Evolutionary conservation across 2,113 vertebrate species (phyloP).

Genomic region (Jacana jacana): DNA sequence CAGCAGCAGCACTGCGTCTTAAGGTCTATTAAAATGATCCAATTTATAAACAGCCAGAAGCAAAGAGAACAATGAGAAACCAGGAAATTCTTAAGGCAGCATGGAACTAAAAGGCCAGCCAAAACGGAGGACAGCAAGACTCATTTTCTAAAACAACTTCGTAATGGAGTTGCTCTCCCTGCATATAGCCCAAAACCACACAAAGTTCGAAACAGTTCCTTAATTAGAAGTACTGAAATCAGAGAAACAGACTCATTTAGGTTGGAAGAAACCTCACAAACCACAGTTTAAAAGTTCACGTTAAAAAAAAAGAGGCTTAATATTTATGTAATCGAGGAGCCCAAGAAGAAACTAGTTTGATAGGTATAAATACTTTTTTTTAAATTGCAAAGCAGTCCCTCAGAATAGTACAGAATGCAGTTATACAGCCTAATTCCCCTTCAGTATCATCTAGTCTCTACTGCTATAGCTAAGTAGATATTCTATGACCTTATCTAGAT

Average conservation of each 20-base stretch:
- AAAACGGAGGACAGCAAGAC: not conserved
- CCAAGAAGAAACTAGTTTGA: rapidly evolving
- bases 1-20: not conserved
- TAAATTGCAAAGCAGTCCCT: not conserved
- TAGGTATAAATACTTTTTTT: rapidly evolving
- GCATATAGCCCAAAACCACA: not conserved
- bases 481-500: not conserved
- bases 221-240: not conserved
- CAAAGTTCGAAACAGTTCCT: not conserved
- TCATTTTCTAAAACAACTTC: rapidly evolving
- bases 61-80: not conserved
- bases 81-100: not conserved
- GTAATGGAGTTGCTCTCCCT: not conserved
- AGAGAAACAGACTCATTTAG: not conserved
- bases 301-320: rapidly evolving
- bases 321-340: not conserved
- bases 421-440: rapidly evolving
- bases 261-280: not conserved
- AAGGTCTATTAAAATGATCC: not conserved
- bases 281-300: rapidly evolving
- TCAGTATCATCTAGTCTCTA: not conserved
- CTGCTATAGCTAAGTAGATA: not conserved
- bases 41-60: not conserved
- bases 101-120: not conserved
- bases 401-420: not conserved